These are phyloP conservation scores for Epizoanthus stellaris DNA, from an alignment of 92 coral and sea anemone species.

Conservation along the genomic window DNA sequence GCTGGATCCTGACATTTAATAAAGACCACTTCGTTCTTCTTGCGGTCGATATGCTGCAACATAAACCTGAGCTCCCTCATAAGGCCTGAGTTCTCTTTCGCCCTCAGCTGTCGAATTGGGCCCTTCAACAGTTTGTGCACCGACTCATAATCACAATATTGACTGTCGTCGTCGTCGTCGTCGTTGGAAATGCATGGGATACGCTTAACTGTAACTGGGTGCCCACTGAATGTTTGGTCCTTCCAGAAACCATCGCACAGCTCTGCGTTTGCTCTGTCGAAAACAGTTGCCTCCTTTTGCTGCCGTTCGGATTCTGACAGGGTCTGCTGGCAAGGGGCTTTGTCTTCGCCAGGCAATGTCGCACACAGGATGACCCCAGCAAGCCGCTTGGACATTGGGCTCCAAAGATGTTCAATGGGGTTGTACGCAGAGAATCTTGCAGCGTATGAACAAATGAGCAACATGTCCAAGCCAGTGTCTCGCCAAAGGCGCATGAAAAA, in stretches of 20 bases:
- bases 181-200: conserved; percentile 20
- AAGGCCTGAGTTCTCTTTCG: conserved; percentile 22
- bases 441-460: conserved; percentile 46
- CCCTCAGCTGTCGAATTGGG: conserved; percentile 41
- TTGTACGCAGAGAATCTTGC: conserved; percentile 58
- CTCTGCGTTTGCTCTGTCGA: conserved; percentile 48
- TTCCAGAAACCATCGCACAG: conserved; percentile 48
- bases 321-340: conserved; percentile 39
- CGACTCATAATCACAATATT: conserved; percentile 3
- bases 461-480: conserved; percentile 50
- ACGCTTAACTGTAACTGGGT: conserved; percentile 25
- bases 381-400: conserved; percentile 55
- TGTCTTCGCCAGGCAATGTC: conserved; percentile 31
- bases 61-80: conserved; percentile 43
- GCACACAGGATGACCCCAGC: conserved; percentile 41
- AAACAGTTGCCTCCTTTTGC: conserved; percentile 48
- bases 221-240: conserved; percentile 49
- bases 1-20: conserved; percentile 53
- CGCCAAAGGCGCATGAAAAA: conserved; percentile 25
- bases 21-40: conserved; percentile 58
- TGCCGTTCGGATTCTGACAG: conserved; percentile 31
- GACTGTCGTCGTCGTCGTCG: not conserved
- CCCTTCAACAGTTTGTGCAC: conserved; percentile 37
- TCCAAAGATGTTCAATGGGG: conserved; percentile 60
- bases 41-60: conserved; percentile 40